Evolutionary conservation across 2,113 vertebrate species (phyloP), one percentile per base, ranked within the genome.

Genomic region (Pangasianodon gigas): DNA sequence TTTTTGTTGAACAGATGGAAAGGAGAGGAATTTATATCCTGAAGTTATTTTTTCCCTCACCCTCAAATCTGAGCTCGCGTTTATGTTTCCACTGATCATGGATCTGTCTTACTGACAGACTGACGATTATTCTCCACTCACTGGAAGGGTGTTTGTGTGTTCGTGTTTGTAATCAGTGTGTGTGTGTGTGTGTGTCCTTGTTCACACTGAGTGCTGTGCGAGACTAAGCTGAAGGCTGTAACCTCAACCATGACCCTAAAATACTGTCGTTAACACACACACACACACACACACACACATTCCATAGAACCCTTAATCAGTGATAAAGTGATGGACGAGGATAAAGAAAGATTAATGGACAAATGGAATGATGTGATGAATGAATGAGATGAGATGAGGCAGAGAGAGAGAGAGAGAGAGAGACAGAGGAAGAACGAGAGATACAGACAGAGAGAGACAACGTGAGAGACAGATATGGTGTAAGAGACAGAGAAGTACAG

Each of bases 351-450:
- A n/a, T n/a, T 29, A 13, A 81, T 81, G 48, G 48, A 52, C 48
- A 51, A 13, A 51, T 3, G 1, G 29, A 79, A 52, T 52, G 77
- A n/a, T 1, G 7, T 41, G 71, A 74, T 10, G 46, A 79, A 74
- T 10, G 46, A 79, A 37, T 16, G 32, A 74, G 69, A 37, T 16
- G 32, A 74, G 69, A 6, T 24, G 54, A 88, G 86, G 54, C 41
- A 69, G 69, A 16, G 60, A 71, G 83, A 88, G 75, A 80, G 82
- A 65, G 65, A 80, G 65, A 32, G 56, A 79, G 84, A 37, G 56
- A 71, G 84, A 29, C 62, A 86, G 93, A 93, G 93, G 93, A 93
- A 89, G 92, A 90, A 93, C 93, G 93, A 79, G 65, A 37, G 79
- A 46, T 65, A 85, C 93, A 93, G 94, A 93, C 93, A 90, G 92